Conservation (phyloP, 2,113 vertebrate genomes). For the Felis catus region DNA sequence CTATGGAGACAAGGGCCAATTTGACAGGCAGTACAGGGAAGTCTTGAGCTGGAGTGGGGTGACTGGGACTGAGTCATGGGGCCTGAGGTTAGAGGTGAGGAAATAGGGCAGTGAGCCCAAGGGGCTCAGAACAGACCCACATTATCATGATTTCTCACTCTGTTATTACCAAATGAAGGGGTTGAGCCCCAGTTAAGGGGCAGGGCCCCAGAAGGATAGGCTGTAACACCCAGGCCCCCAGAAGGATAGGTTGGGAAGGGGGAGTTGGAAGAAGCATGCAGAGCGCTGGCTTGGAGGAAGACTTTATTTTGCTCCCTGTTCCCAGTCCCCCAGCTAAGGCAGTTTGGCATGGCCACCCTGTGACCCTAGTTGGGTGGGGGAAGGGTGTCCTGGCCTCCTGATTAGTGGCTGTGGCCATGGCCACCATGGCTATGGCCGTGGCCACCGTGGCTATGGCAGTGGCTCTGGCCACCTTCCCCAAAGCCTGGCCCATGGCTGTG, state of each 20-base stretch:
- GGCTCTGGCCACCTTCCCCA: fast-evolving
- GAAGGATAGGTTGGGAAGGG: fast-evolving
- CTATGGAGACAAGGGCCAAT: background rate
- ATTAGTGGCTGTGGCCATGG: conserved; percentile 31
- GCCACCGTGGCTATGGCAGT: background rate
- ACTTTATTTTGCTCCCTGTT: conserved; percentile 34
- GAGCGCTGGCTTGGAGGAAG: background rate
- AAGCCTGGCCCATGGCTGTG: conserved; percentile 57
- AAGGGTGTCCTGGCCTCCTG: background rate
- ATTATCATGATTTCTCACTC: background rate
- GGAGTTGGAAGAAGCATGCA: background rate
- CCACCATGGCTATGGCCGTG: background rate
- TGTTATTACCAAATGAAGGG: background rate
- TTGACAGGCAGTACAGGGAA: background rate
- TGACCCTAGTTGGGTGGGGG: background rate
- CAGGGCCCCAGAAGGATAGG: background rate
- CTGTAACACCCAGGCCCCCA: no score
- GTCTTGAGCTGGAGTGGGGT: background rate
- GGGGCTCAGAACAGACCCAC: background rate
- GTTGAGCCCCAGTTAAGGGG: background rate
- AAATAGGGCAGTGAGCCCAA: background rate
- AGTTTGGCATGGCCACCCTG: background rate
- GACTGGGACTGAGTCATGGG: background rate
- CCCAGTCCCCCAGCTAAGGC: background rate
- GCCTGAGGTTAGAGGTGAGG: background rate